phyloP scores from a whole-genome alignment of 2,113 vertebrate genomes.

The Phycodurus eques region DNA sequence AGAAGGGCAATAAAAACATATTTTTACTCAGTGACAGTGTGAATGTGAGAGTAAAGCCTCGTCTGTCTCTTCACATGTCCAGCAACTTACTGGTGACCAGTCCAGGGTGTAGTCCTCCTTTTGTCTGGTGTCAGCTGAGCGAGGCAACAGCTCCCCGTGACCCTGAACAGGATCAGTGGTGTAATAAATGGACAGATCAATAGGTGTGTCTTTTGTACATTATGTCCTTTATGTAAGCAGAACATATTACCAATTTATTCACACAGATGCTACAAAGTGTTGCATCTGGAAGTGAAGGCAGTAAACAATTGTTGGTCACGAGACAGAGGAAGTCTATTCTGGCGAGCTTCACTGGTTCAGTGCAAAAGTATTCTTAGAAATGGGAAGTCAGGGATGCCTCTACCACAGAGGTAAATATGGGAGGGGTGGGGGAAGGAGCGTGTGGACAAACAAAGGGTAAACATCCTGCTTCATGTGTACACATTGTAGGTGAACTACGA shows the following conservation, averaged over 20 bases:
- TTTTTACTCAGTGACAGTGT: too few species aligned
- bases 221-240: neutral
- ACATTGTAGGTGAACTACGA: neutral
- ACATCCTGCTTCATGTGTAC: neutral
- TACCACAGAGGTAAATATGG: slow-evolving; percentile 41
- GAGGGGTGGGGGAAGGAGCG: slow-evolving; percentile 5
- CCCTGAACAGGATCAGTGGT: too few species aligned
- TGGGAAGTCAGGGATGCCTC: slow-evolving; percentile 57
- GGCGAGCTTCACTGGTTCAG: slow-evolving; percentile 51
- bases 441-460: slow-evolving; percentile 29
- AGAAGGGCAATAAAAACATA: too few species aligned
- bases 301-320: slow-evolving; percentile 61
- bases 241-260: neutral
- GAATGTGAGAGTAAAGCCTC: too few species aligned
- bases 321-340: slow-evolving; percentile 53
- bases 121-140: too few species aligned
- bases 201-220: too few species aligned
- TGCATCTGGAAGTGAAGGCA: slow-evolving; percentile 32
- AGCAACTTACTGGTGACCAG: too few species aligned
- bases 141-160: too few species aligned
- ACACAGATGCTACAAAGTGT: neutral
- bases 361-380: slow-evolving; percentile 68
- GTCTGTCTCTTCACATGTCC: too few species aligned
- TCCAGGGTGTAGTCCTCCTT: too few species aligned
- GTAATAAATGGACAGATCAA: too few species aligned